A percentile compares a stretch with the other conserved stretches of the same genome.
These are phyloP conservation scores for Ochotona princeps DNA, from an alignment of 2,113 vertebrate species.

Conservation along the genomic window DNA sequence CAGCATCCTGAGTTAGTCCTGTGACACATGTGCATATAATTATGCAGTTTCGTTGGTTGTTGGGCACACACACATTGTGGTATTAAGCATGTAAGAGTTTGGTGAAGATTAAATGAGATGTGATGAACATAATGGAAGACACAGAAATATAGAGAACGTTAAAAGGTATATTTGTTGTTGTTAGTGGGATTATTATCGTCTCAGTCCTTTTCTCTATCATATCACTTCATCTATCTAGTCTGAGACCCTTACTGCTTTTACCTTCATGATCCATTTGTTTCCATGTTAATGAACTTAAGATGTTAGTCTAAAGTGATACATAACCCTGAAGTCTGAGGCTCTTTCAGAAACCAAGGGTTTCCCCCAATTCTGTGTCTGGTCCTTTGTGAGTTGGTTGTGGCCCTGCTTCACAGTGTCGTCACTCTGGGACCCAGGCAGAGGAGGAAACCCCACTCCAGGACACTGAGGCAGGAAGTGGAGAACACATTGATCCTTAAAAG, in stretches of 20 bases:
- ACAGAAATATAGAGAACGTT: neutral
- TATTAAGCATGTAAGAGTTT: neutral
- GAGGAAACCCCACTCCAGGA: neutral
- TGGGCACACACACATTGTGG: neutral
- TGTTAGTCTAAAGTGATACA: neutral
- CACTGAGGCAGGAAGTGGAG: neutral
- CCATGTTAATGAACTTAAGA: neutral
- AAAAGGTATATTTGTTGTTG: neutral
- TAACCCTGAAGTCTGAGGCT: neutral
- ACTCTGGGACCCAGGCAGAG: neutral
- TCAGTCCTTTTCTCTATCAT: neutral
- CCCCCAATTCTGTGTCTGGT: neutral
- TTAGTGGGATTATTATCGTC: neutral
- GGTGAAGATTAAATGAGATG: slow-evolving; percentile 5
- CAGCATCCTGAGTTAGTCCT: neutral
- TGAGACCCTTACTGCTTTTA: neutral
- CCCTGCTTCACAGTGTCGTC: neutral
- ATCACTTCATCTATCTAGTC: neutral
- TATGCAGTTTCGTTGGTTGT: neutral
- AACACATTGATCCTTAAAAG: neutral
- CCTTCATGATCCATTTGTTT: neutral
- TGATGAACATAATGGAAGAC: neutral
- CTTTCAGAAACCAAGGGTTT: neutral
- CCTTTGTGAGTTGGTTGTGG: neutral
- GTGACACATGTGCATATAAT: neutral